A percentile compares a stretch with the other conserved stretches of the same genome.
Evolutionary conservation across 2,113 vertebrate species (phyloP).

Genomic region (Rhynchomys soricoides): DNA sequence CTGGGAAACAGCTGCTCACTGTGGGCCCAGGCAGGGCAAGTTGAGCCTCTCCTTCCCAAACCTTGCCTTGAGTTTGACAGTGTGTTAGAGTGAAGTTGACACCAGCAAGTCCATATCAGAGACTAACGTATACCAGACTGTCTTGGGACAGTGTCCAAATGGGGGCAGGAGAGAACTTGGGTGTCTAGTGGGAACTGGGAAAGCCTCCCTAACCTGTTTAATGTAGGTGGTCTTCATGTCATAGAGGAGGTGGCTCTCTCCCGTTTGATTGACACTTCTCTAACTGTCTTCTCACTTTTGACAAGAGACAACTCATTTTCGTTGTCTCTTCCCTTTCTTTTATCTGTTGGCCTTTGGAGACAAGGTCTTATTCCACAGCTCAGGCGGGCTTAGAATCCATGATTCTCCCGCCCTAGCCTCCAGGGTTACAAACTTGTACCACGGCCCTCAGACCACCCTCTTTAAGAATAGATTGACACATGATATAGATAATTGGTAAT

Average conservation of each 20-base stretch:
- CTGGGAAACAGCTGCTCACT: neutral
- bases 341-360: neutral
- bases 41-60: neutral
- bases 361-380: neutral
- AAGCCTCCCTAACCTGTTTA: neutral
- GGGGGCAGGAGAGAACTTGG: too few species aligned
- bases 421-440: neutral
- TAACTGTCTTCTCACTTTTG: neutral
- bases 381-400: neutral
- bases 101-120: accelerated
- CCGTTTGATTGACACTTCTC: neutral
- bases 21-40: too few species aligned
- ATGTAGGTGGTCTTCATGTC: neutral
- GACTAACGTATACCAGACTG: accelerated
- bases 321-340: neutral
- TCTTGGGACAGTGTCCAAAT: neutral
- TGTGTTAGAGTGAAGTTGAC: neutral
- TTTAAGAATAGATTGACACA: neutral
- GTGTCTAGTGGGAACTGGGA: neutral
- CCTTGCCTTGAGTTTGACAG: neutral
- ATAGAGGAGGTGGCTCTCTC: neutral
- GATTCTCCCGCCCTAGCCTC: neutral
- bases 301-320: neutral
- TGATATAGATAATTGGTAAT: neutral
- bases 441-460: neutral